Base-by-base conservation (phyloP, 2,888 invertebrate species). In the Teleogryllus oceanicus region DNA sequence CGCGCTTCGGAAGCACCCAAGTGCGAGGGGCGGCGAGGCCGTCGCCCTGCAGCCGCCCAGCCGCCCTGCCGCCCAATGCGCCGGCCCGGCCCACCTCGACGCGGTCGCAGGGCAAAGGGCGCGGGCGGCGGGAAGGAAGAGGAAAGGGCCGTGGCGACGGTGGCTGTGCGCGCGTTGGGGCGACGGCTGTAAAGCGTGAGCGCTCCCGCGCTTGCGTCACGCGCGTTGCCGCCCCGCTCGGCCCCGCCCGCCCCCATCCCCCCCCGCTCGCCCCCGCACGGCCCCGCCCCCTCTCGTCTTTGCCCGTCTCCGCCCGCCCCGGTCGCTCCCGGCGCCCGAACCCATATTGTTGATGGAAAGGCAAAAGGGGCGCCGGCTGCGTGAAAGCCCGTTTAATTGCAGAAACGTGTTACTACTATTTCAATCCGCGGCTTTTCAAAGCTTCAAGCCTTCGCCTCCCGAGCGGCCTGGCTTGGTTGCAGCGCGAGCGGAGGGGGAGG, bases 351-450 rank as follows among this genome's bases (percentile, higher is more conserved):
- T 75, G 80, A 80, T 78, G 75, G 78, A 77, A 77, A 37, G 49
- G 62, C 62, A 62, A 62, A 50, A 50, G 79, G 21, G 75, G 37
- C 49, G 51, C n/a, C 74, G 74, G 80, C 62, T 24, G 62, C 21
- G 50, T 80, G 80, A 80, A 80, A 80, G 80, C 78, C 76, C 18
- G 78, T 80, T 78, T 80, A 80, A 80, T 80, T 80, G 80, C 80
- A 78, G 80, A 80, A 80, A 80, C 80, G 80, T 80, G 80, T 80
- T 80, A 75, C 80, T 49, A 78, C 75, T 50, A 80, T 80, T 80
- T 80, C 80, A 80, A 80, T 80, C 80, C 78, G 75, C 50, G 77
- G 37, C 78, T 77, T 80, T 80, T 80, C 78, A 80, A 78, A 80
- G 78, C 75, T 77, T 78, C 50, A 21, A 78, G 62, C 74, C 20